Base-by-base conservation (phyloP, 2,797 vertebrate genomes). In the Cyprinodon diabolis region DNA sequence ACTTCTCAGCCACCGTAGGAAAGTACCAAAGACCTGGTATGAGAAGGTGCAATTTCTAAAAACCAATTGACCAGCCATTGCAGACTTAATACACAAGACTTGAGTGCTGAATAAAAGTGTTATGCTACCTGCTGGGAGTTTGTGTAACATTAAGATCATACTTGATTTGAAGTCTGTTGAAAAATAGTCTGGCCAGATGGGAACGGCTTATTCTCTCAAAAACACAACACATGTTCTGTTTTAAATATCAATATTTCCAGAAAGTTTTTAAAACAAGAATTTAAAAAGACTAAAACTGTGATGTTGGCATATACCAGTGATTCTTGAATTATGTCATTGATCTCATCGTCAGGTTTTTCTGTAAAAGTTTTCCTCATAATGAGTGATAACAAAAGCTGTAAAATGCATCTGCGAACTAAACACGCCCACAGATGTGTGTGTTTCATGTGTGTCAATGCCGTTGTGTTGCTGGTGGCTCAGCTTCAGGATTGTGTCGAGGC, bases 401-500 rank as follows among this genome's bases (percentile, higher is more conserved):
- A 82, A 65, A 77, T 84, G 78, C 84, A 83, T 80, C 70, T 49
- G 75, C 87, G 76, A 80, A 76, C 76, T 81, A 84, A 85, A 88
- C 76, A 85, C 75, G 43, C 78, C 69, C 80, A 84, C 86, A 77
- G 45, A 56, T 84, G 74, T 83, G 78, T 78, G 77, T 13, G 23
- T 58, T 69, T 71, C 68, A 66, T 14, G 77, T 80, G 81, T 79
- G 84, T 87, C 75, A 74, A 83, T 68, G 91, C 78, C 17, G 82
- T 83, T 90, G 84, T 92, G 90, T 92, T 92, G 90, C 89, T 91
- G 91, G 92, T 94, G 94, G 94, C 94, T 94, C 86, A 14, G 90
- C 91, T 94, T 95, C 95, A 95, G 95, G 95, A 95, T 97, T 95
- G 95, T 96, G 96, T 97, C 96, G 90, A 93, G 91, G 95, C 95